Percentiles rank a stretch among this genome's conserved stretches.
These are phyloP conservation scores for Betta splendens DNA, from an alignment of 2,797 vertebrate genomes.

Conservation along the genomic window DNA sequence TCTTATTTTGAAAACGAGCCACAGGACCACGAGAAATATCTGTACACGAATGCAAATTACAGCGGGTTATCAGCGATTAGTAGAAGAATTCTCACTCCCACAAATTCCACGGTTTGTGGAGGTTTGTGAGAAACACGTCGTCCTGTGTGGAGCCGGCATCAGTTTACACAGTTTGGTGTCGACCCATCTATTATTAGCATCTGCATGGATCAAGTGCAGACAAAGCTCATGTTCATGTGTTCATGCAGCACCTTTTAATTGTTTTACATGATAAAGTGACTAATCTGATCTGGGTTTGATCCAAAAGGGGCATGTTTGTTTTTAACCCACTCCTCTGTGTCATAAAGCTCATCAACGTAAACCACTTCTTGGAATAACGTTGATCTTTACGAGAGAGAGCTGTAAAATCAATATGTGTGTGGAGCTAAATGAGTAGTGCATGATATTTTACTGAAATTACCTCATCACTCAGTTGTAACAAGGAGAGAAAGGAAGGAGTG, in stretches of 20 bases:
- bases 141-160: background rate
- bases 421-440: slow-evolving; percentile 24
- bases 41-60: slow-evolving; percentile 9
- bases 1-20: background rate
- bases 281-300: too few relatives aligned
- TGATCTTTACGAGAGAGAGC: slow-evolving; percentile 18
- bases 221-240: too few relatives aligned
- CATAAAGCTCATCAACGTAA: slow-evolving; percentile 3
- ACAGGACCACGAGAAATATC: background rate
- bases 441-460: slow-evolving; percentile 11
- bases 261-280: slow-evolving; percentile 8
- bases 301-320: background rate
- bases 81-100: slow-evolving; percentile 6
- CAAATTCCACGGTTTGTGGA: background rate
- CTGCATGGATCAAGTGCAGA: too few relatives aligned
- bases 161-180: background rate
- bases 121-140: slow-evolving; percentile 11
- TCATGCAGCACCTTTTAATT: too few relatives aligned
- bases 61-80: slow-evolving; percentile 7
- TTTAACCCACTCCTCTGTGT: background rate
- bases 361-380: slow-evolving; percentile 28
- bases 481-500: slow-evolving; percentile 5
- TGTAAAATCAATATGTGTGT: slow-evolving; percentile 13
- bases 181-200: too few relatives aligned
- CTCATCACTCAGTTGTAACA: background rate